phyloP scores from a whole-genome alignment of 2,888 invertebrate genomes.

The Petrolisthes manimaculis region DNA sequence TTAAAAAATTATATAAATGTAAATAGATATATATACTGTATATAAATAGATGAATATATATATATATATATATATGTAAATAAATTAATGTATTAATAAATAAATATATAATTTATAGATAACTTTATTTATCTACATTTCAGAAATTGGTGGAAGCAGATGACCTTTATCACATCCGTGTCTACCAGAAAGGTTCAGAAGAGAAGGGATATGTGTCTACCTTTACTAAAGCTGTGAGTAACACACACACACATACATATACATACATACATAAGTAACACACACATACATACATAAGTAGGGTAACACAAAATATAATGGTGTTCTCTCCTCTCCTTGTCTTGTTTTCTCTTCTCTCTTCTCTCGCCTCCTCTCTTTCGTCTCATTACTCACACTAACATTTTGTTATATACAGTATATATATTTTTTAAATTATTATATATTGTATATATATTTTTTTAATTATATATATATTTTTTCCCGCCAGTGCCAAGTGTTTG shows the following conservation, averaged over 20 bases:
- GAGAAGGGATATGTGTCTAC: constrained; percentile 58
- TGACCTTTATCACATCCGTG: constrained; percentile 56
- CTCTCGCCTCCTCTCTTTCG: too few species aligned
- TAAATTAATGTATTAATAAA: background rate
- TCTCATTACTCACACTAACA: too few species aligned
- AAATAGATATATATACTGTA: too few species aligned
- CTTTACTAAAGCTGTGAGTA: constrained; percentile 64
- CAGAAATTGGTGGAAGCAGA: constrained; percentile 54
- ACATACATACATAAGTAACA: background rate
- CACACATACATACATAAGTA: background rate
- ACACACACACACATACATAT: background rate
- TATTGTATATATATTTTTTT: background rate
- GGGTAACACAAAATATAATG: too few species aligned
- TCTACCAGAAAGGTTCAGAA: constrained; percentile 55
- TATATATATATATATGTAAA: background rate
- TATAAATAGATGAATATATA: background rate
- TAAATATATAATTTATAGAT: too few species aligned
- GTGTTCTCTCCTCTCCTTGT: too few species aligned
- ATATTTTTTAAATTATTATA: background rate
- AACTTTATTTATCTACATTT: background rate
- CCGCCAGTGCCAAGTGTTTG: constrained; percentile 62
- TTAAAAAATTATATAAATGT: too few species aligned
- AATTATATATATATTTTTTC: background rate
- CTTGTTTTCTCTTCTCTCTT: too few species aligned
- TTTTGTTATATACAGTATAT: background rate